These are phyloP conservation scores for Rhagophthalmus giganteus DNA, from an alignment of 2,888 invertebrate species.

Conservation along the genomic window DNA sequence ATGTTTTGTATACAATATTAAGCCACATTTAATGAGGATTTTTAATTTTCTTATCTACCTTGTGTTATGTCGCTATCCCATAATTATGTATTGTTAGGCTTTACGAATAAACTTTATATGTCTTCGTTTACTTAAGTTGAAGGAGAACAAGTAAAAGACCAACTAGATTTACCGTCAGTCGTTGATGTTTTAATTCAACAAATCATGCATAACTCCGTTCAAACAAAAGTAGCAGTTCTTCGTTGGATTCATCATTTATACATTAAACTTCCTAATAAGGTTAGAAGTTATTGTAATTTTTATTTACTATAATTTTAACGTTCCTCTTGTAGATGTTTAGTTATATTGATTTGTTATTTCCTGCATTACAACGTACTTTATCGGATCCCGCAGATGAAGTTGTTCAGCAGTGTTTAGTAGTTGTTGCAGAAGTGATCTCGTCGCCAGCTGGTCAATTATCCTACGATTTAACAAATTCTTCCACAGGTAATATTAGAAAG, in stretches of 20 bases:
- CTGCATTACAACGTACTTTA: slow-evolving; percentile 78
- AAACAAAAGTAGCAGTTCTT: slow-evolving; percentile 93
- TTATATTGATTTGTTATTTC: slow-evolving; percentile 74
- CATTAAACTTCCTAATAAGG: slow-evolving; percentile 81
- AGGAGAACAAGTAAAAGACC: slow-evolving; percentile 38
- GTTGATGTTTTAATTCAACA: slow-evolving; percentile 83
- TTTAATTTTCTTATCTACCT: too few relatives aligned
- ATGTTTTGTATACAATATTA: too few relatives aligned
- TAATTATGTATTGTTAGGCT: too few relatives aligned
- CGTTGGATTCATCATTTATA: slow-evolving; percentile 95
- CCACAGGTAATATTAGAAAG: slow-evolving; percentile 4
- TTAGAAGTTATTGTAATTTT: slow-evolving; percentile 49
- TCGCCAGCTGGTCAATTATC: slow-evolving; percentile 54
- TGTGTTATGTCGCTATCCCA: too few relatives aligned
- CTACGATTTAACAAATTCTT: slow-evolving; percentile 7
- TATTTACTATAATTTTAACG: not conserved
- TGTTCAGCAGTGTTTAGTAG: slow-evolving; percentile 89
- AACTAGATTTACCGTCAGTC: slow-evolving; percentile 74
- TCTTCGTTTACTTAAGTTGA: slow-evolving; percentile 31
- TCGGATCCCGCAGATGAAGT: slow-evolving; percentile 95
- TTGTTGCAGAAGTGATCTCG: slow-evolving; percentile 80
- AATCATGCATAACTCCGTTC: slow-evolving; percentile 83
- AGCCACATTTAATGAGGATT: too few relatives aligned
- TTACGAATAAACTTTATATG: not conserved
- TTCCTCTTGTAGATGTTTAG: slow-evolving; percentile 64